Percentiles rank a stretch among this genome's conserved stretches.
Evolutionary conservation across 2,113 vertebrate genomes (phyloP).

Genomic region (Ranitomeya imitator): DNA sequence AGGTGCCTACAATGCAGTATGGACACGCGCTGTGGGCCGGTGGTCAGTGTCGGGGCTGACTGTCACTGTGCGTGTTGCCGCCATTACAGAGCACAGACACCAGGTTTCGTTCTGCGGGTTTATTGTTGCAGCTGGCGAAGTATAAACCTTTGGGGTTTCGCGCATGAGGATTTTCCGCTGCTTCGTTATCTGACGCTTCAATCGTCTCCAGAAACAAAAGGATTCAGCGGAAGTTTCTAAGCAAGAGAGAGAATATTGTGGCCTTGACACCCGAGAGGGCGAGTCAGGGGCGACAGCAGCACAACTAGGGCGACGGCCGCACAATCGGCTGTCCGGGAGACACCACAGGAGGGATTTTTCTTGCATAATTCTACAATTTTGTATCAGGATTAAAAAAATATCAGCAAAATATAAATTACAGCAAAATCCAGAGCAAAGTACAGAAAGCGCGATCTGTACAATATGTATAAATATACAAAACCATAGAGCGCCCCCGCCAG

Average conservation of each 20-base stretch:
- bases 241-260: conserved; percentile 20
- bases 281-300: neutral
- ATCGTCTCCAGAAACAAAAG: neutral
- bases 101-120: too few species aligned
- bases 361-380: neutral
- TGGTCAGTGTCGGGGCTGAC: too few species aligned
- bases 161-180: neutral
- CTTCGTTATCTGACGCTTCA: neutral
- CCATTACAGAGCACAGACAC: too few species aligned
- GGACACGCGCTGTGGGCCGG: too few species aligned
- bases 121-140: too few species aligned
- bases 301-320: neutral
- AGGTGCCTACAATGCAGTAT: too few species aligned
- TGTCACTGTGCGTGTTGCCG: too few species aligned
- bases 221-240: neutral
- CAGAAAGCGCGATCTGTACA: conserved; percentile 7
- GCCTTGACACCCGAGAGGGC: neutral
- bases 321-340: too few species aligned
- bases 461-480: conserved; percentile 12
- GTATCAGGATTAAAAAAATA: neutral
- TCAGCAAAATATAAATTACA: neutral
- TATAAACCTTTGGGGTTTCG: neutral
- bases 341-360: neutral
- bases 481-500: neutral
- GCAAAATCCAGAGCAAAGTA: neutral